These are phyloP conservation scores for Nestor notabilis DNA, from an alignment of 2,113 vertebrate genomes.

Conservation along the genomic window DNA sequence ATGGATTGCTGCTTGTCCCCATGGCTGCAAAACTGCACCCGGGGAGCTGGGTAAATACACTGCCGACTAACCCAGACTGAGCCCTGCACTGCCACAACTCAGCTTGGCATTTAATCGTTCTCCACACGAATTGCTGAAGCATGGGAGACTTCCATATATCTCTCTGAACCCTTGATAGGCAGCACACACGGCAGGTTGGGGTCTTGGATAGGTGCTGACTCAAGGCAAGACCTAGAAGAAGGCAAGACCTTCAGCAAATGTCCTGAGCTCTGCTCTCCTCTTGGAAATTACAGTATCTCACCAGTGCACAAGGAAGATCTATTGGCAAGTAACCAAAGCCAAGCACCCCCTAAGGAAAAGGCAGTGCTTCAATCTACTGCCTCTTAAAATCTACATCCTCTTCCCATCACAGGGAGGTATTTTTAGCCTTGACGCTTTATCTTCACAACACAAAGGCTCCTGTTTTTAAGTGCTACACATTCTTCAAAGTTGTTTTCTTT, in stretches of 20 bases:
- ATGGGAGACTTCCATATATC: not conserved
- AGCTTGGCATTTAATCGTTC: fast-evolving
- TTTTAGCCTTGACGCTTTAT: not conserved
- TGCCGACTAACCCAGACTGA: not conserved
- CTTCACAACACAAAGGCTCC: not conserved
- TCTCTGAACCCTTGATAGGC: not conserved
- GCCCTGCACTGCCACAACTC: not conserved
- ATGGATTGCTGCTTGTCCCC: not conserved
- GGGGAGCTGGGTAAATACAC: no score
- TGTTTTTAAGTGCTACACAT: not conserved
- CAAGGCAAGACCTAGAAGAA: not conserved
- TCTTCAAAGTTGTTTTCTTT: not conserved
- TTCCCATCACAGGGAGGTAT: not conserved
- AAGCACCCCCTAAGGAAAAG: not conserved
- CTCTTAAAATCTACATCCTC: slow-evolving; percentile 7
- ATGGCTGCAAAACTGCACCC: not conserved
- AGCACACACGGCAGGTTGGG: fast-evolving
- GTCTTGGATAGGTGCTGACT: not conserved
- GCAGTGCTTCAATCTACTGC: not conserved
- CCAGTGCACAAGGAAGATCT: not conserved
- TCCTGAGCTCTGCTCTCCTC: not conserved
- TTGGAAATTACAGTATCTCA: not conserved
- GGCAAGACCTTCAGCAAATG: not conserved
- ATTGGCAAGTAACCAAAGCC: not conserved
- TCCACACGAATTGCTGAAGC: not conserved